Evolutionary conservation across 2,888 invertebrate species (phyloP), one percentile per base, ranked within the genome.

Genomic region (Caenorhabditis afra): DNA sequence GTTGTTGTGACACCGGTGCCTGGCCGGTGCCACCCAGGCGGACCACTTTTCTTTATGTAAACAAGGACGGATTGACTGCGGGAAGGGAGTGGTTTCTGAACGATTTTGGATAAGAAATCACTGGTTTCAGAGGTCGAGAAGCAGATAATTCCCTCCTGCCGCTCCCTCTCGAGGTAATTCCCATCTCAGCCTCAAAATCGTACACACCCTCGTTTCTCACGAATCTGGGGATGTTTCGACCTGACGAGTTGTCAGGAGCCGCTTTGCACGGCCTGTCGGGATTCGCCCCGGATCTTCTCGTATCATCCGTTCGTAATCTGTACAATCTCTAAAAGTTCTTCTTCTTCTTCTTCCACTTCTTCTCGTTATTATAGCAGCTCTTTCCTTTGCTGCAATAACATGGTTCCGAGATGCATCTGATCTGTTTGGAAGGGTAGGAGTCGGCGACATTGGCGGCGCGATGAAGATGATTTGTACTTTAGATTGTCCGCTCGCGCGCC

Each of bases 191-290:
- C 22, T 18, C 41, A 8, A 16, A 29, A 29, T 29, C 29, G 29
- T 29, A 29, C 3, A 35, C 41, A 41, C n/a, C 7, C 7, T 11
- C 37, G 16, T 37, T 18, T 55, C 37, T 18, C 10, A 5, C 7
- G 16, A 55, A 55, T 37, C 55, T 16, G 14, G n/a, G 16, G 10
- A 29, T 29, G 55, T 23, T 52, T 55, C 55, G 55, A 55, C 55
- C 55, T 18, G 37, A 18, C 8, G 37, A 55, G 37, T 37, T 14
- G 39, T 55, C 39, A 35, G 29, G 18, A 55, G n/a, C 55, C n/a
- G 10, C 55, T 55, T 29, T 3, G 29, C n/a, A 12, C 14, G 39
- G 14, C 7, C n/a, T 55, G 10, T 35, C 16, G 10, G 52, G 37
- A 55, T 35, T 35, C 29, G 29, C 29, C 29, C 3, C 3, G 29